phyloP scores from a whole-genome alignment of 2,113 vertebrate genomes.

The Chaenocephalus aceratus region DNA sequence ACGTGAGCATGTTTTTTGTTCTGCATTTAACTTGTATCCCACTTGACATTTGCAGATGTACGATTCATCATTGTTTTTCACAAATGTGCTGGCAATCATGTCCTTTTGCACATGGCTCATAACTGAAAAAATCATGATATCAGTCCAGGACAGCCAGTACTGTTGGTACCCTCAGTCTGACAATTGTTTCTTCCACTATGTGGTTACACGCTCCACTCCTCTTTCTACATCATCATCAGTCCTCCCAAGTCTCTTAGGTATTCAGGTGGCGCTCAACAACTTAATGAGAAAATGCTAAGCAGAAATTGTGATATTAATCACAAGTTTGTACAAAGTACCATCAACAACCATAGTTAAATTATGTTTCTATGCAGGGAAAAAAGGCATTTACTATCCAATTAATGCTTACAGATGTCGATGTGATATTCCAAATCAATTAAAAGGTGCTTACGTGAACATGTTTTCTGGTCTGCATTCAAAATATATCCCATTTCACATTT shows the following conservation, averaged over 20 bases:
- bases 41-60: constrained; percentile 78
- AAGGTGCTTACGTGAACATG: constrained; percentile 72
- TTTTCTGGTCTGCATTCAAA: constrained; percentile 82
- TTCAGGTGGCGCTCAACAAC: not conserved
- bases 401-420: not conserved
- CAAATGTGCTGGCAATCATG: constrained; percentile 84
- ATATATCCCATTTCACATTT: constrained; percentile 79
- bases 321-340: not conserved
- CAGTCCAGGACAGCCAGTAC: constrained; percentile 8
- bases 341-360: not conserved
- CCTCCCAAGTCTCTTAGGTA: not conserved
- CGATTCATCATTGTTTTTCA: constrained; percentile 59
- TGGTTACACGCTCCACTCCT: not conserved
- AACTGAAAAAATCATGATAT: constrained; percentile 7
- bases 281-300: not conserved
- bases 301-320: not conserved
- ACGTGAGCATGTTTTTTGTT: constrained; percentile 82
- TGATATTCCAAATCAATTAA: not conserved
- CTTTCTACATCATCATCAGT: not conserved
- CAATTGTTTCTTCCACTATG: not conserved
- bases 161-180: not conserved
- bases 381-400: not conserved
- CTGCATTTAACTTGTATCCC: constrained; percentile 81
- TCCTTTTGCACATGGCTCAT: constrained; percentile 64
- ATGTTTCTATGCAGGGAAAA: not conserved